Base-by-base conservation (phyloP, 2,797 vertebrate species). In the Falco cherrug region DNA sequence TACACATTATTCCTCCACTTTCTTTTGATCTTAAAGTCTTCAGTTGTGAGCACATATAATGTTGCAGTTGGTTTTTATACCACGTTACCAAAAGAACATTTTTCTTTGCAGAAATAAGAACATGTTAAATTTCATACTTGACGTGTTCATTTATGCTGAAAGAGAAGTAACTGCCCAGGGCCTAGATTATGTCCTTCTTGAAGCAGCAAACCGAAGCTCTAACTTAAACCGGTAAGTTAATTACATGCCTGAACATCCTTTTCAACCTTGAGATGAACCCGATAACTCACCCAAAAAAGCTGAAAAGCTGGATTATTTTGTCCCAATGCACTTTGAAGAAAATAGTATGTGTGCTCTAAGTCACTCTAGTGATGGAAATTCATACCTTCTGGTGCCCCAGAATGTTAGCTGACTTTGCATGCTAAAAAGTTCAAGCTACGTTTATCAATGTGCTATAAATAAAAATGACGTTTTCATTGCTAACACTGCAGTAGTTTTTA, bases 291-390 rank as follows among this genome's bases (percentile, higher is more conserved):
- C 47, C 50, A 8, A 65, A 88, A 88, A 84, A 79, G 41, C 85
- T 71, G 75, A 85, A 93, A 87, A 93, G 25, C 26, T 60, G 54
- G 25, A 84, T 91, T 91, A 75, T 84, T 94, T 89, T 92, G 54
- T 86, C 39, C 63, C 10, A 1, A 14, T 33, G 47, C 59, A 84
- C 39, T 76, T 57, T 26, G 24, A 61, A 91, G 73, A 65, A 86
- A 95, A 54, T 12, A 12, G 37, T 78, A 29, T 7, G 21, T 45
- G 53, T 70, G 50, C 69, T 89, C 53, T 51, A 75, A 87, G 76
- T 89, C 43, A 53, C 51, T 73, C 41, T 26, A 37, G 70, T 50
- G 79, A 87, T 73, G 35, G 64, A 92, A 89, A 75, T 59, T 78
- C 39, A 4, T 41, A 18, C 69, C 47, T 74, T 45, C 24, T 41